Conservation (phyloP, 2,888 invertebrate genomes). For the Cerceris ruficornis region DNA sequence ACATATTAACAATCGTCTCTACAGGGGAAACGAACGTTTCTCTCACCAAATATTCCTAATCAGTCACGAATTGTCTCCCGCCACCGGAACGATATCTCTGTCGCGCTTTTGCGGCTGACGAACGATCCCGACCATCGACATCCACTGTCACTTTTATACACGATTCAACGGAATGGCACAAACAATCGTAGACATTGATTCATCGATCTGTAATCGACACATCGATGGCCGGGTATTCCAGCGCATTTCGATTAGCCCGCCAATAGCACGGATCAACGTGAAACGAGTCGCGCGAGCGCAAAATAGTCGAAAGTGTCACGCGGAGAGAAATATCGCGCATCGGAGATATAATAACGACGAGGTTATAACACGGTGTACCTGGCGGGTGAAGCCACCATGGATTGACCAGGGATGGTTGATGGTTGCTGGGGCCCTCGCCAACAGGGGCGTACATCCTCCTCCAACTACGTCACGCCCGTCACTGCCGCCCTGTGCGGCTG, state of each 20-base stretch:
- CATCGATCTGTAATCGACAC: constrained; percentile 18
- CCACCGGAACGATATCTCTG: not conserved
- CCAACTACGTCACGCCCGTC: constrained; percentile 81
- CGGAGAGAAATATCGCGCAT: not conserved
- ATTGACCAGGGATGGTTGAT: constrained; percentile 79
- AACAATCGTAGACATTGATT: not conserved
- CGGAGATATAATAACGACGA: constrained; percentile 22
- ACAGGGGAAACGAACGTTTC: too few relatives aligned
- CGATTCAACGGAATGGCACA: not conserved
- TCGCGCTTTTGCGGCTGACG: not conserved
- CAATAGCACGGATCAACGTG: not conserved
- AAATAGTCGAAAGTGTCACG: not conserved
- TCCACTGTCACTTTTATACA: constrained; percentile 6
- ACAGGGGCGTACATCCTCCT: constrained; percentile 81
- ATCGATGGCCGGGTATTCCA: not conserved
- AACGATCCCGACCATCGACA: constrained; percentile 1
- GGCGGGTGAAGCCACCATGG: constrained; percentile 81
- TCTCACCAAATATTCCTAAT: too few relatives aligned
- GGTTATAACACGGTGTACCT: constrained; percentile 70
- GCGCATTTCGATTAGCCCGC: not conserved
- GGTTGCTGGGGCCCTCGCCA: constrained; percentile 79
- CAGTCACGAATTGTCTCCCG: not conserved
- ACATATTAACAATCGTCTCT: too few relatives aligned
- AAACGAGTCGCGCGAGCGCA: not conserved
- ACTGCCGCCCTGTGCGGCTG: constrained; percentile 77